phyloP scores from a whole-genome alignment of 2,888 invertebrate species.

The Portevinia maculata region DNA sequence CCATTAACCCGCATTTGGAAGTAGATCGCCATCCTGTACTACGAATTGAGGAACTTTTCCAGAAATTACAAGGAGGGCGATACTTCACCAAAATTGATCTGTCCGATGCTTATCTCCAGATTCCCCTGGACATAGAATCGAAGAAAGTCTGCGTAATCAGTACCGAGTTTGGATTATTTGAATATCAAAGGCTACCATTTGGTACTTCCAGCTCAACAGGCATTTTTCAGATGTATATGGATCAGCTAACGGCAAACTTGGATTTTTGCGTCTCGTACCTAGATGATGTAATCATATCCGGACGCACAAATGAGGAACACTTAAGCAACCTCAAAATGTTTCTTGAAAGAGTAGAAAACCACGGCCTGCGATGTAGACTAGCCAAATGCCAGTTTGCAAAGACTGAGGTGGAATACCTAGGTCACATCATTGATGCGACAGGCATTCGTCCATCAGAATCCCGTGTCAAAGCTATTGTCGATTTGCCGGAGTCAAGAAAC shows the following conservation, averaged over 20 bases:
- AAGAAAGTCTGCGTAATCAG: slow-evolving; percentile 12
- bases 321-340: not conserved
- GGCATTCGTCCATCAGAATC: slow-evolving; percentile 33
- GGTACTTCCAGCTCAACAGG: slow-evolving; percentile 8
- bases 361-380: not conserved
- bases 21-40: slow-evolving; percentile 10
- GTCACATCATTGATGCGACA: slow-evolving; percentile 30
- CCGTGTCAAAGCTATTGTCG: slow-evolving; percentile 19
- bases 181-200: slow-evolving; percentile 16
- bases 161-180: slow-evolving; percentile 15
- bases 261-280: too few relatives aligned
- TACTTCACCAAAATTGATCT: slow-evolving; percentile 19
- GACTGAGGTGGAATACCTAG: slow-evolving; percentile 16
- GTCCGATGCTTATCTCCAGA: slow-evolving; percentile 18
- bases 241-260: too few relatives aligned
- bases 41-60: not conserved
- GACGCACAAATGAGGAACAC: slow-evolving; percentile 11
- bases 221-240: not conserved
- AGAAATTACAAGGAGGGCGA: not conserved
- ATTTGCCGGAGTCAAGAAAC: slow-evolving; percentile 26
- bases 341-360: not conserved
- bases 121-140: slow-evolving; percentile 1
- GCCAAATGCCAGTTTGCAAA: not conserved
- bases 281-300: slow-evolving; percentile 16
- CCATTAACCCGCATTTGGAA: not conserved